Base-by-base conservation (phyloP, 2,113 vertebrate species). In the Phaetusa simplex region DNA sequence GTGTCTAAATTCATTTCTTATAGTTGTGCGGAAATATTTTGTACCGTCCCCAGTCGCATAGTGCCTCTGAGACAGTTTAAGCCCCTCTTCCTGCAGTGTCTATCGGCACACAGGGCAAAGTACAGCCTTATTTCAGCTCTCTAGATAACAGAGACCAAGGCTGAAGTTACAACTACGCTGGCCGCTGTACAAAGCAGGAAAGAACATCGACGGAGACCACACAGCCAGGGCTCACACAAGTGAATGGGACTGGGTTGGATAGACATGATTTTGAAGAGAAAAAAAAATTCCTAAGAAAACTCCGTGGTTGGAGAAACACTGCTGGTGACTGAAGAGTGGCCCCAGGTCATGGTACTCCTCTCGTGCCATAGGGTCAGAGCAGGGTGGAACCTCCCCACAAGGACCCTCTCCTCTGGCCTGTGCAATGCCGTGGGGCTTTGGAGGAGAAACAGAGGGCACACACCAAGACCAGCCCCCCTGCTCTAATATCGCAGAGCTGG, bases 301-400 rank as follows among this genome's bases (percentile, higher is more conserved):
- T 24, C 1, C 0, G 32, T 27, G 5, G 55, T 1, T 0, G 11
- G 30, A 69, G 22, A 64, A 78, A 29, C 1, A 2, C 2, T 4
- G 22, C 47, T 8, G 15, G 70, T 49, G 59, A 30, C 12, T 6
- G 14, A 29, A 71, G 81, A 73, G 20, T 11, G 43, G 58, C 53
- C 56, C 4, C 17, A 58, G 45, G 38, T 53, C 86, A 58, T 0
- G 0, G 18, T 9, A 40, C 24, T 45, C 24, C 47, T 50, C 47
- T 19, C 1, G 2, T 34, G 4, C 21, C 3, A 3, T 32, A 42
- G 43, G 38, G 9, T 34, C 30, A 27, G 62, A 47, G 26, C 16
- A 6, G 77, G 13, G 32, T 4, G 24, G 42, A 26, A 10, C 11
- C 29, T 58, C 24, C 49, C 49, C 4, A 1, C 34, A 55, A 56